phyloP scores from a whole-genome alignment of 2,888 invertebrate species.

The Oxytorus armatus region DNA sequence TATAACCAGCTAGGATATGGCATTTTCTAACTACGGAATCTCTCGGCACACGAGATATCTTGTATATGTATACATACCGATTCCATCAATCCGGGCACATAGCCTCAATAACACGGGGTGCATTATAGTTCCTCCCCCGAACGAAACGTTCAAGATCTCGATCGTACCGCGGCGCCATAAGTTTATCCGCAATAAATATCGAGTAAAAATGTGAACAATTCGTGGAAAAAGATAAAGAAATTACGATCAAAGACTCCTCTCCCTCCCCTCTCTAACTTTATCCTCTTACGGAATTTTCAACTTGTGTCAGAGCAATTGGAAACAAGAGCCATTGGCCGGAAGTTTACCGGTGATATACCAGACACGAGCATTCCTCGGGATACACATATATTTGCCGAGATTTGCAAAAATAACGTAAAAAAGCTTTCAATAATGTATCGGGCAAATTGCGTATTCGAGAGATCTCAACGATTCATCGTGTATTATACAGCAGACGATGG shows the following conservation, averaged over 20 bases:
- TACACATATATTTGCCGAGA: constrained; percentile 1
- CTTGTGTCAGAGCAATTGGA: constrained; percentile 1
- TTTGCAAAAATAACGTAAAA: constrained; percentile 53
- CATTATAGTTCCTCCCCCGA: constrained; percentile 36
- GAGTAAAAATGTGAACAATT: constrained; percentile 1
- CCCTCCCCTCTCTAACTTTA: background rate
- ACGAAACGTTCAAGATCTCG: constrained; percentile 3
- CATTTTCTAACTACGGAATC: background rate
- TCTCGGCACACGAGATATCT: constrained; percentile 12
- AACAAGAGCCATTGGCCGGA: constrained; percentile 47
- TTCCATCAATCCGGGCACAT: background rate
- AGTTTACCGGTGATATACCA: constrained; percentile 36
- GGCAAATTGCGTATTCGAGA: constrained; percentile 59
- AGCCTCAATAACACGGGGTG: constrained; percentile 4
- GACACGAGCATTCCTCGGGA: constrained; percentile 39
- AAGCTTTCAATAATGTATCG: constrained; percentile 61
- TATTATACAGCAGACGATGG: constrained; percentile 37
- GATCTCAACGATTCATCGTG: constrained; percentile 56
- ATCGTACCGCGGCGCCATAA: constrained; percentile 29
- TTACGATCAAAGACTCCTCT: constrained; percentile 1
- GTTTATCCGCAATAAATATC: constrained; percentile 20
- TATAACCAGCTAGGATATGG: constrained; percentile 31
- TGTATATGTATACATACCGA: background rate
- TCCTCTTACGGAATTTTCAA: constrained; percentile 34
- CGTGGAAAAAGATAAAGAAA: constrained; percentile 29